These are phyloP conservation scores for Lacerta agilis DNA, from an alignment of 2,797 vertebrate genomes.

Conservation along the genomic window DNA sequence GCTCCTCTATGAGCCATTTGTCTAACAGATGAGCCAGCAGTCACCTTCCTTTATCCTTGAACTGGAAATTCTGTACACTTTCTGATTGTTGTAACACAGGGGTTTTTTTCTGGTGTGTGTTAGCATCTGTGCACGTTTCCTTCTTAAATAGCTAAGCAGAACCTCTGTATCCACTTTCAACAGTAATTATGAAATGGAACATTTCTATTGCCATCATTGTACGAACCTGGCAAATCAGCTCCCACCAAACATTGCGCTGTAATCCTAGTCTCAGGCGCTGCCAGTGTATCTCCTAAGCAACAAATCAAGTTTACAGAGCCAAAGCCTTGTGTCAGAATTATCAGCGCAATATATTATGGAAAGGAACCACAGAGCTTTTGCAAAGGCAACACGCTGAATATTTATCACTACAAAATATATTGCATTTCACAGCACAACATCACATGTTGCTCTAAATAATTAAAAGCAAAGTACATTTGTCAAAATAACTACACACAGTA, in stretches of 20 bases:
- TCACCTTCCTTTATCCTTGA: background rate
- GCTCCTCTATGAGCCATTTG: background rate
- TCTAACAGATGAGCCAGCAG: background rate
- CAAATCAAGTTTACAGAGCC: background rate
- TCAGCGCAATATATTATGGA: background rate
- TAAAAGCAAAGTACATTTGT: background rate
- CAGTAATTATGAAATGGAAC: background rate
- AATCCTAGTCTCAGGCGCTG: conserved; percentile 15
- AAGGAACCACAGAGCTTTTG: background rate
- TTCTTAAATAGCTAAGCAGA: background rate
- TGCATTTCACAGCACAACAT: background rate
- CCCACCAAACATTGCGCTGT: background rate
- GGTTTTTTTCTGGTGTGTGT: background rate
- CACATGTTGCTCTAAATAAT: conserved; percentile 4
- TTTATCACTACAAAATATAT: background rate
- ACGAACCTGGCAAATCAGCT: background rate
- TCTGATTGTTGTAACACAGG: background rate
- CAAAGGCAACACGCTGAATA: background rate
- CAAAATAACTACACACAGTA: conserved; percentile 8
- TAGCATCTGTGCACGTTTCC: background rate
- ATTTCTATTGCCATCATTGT: background rate
- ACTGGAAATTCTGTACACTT: background rate
- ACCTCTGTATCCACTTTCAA: background rate
- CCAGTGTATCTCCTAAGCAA: background rate
- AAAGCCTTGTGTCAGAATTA: background rate